Evolutionary conservation across 2,113 vertebrate genomes (phyloP), one percentile per base, ranked within the genome.

Genomic region (Clarias magur): DNA sequence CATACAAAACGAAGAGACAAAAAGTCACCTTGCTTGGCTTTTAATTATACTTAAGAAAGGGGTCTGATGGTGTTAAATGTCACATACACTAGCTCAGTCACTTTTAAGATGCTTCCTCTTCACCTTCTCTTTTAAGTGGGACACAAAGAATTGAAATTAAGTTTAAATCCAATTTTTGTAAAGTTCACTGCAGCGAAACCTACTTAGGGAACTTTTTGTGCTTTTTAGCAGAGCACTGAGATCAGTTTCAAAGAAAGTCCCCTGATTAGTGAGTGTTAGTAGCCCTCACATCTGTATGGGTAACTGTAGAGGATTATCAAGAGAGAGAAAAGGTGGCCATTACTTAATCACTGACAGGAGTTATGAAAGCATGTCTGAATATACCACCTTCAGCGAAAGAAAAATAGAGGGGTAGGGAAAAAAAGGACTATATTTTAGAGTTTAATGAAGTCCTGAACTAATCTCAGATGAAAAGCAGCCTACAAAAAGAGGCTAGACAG

Each of bases 131-230:
- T n/a, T 60, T 30, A 75, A 62, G 19, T 86, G 80, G 63, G 63
- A 63, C 72, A 81, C 65, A 17, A 62, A 53, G 76, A 75, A 88
- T 86, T 88, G 65, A 78, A 88, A 86, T 88, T 78, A 79, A 83
- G 80, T 42, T 83, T 21, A 70, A 88, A 83, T 27, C 23, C 57
- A 78, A 38, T 62, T 42, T 83, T 79, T 3, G n/a, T 57, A 19
- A 86, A 79, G 88, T 83, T 86, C 73, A 79, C 80, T 79, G 5
- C 42, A 83, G 84, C 72, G 16, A 56, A 80, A 68, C 73, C 84
- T 82, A 82, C 80, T 76, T 68, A 67, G 25, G 42, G 65, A 79
- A 81, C 80, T 72, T 70, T 48, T 42, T 83, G 80, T 68, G 48
- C 70, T 60, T 79, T 56, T n/a, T 79, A 27, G 15, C 48, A 80